phyloP scores from a whole-genome alignment of 2,113 vertebrate genomes.

The Plotosus lineatus region DNA sequence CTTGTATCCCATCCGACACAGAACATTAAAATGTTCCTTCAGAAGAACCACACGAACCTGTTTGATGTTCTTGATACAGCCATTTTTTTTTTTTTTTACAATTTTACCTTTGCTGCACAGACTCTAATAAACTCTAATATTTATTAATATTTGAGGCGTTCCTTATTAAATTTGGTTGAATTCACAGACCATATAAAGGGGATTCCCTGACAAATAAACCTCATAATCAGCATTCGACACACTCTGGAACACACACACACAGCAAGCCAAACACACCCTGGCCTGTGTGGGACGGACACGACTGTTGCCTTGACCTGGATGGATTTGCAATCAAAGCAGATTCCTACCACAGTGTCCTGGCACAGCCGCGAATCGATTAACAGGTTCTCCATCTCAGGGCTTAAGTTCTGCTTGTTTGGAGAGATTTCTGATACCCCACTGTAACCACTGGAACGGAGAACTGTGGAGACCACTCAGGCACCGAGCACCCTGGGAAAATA shows the following conservation, averaged over 20 bases:
- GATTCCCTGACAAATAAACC: conserved; percentile 18
- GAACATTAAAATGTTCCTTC: neutral
- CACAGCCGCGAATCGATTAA: conserved; percentile 54
- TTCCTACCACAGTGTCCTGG: conserved; percentile 48
- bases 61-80: neutral
- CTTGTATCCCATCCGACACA: neutral
- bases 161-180: conserved; percentile 20
- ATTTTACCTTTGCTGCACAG: neutral
- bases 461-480: conserved; percentile 40
- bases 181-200: conserved; percentile 2
- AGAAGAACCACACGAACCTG: neutral
- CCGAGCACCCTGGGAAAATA: conserved; percentile 71
- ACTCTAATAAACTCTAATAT: neutral
- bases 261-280: neutral
- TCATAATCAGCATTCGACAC: conserved; percentile 20
- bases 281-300: neutral
- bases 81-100: too few species aligned
- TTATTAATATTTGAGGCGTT: conserved; percentile 9
- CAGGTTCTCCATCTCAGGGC: conserved; percentile 57
- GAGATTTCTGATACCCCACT: conserved; percentile 68
- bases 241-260: neutral
- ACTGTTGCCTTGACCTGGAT: conserved; percentile 10
- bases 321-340: conserved; percentile 31
- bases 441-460: conserved; percentile 58
- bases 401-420: conserved; percentile 68